phyloP scores from a whole-genome alignment of 2,797 vertebrate genomes.

The Champsocephalus gunnari region DNA sequence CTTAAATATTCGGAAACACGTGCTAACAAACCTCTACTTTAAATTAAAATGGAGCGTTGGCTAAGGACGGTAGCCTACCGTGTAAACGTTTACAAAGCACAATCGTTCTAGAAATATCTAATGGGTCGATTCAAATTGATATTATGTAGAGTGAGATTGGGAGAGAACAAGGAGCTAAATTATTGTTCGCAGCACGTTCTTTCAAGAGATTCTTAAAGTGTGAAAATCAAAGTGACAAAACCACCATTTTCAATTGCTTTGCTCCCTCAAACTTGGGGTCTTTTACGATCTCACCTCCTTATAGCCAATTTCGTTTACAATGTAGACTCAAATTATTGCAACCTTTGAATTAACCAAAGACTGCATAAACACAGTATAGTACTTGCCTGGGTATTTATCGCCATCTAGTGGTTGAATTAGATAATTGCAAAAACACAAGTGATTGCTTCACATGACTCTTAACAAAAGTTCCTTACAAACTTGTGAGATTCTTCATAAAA shows the following conservation, averaged over 20 bases:
- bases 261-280: background rate
- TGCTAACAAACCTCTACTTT: too few relatives aligned
- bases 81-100: too few relatives aligned
- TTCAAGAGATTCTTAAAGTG: background rate
- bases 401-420: slow-evolving; percentile 28
- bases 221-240: background rate
- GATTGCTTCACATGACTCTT: too few relatives aligned
- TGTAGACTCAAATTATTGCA: background rate
- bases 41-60: too few relatives aligned
- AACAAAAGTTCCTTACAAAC: background rate
- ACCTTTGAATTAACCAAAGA: background rate
- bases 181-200: background rate
- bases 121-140: too few relatives aligned
- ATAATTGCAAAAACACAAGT: background rate
- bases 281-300: too few relatives aligned
- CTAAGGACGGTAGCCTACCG: too few relatives aligned
- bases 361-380: background rate
- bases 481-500: background rate
- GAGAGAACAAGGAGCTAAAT: too few relatives aligned
- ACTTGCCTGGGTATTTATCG: background rate
- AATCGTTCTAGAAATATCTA: too few relatives aligned
- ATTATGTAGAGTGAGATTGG: background rate
- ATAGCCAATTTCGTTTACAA: background rate
- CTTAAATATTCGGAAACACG: background rate
- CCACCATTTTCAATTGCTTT: background rate